phyloP scores from a whole-genome alignment of 1,140 invertebrate species.

The Gryon sp. region DNA sequence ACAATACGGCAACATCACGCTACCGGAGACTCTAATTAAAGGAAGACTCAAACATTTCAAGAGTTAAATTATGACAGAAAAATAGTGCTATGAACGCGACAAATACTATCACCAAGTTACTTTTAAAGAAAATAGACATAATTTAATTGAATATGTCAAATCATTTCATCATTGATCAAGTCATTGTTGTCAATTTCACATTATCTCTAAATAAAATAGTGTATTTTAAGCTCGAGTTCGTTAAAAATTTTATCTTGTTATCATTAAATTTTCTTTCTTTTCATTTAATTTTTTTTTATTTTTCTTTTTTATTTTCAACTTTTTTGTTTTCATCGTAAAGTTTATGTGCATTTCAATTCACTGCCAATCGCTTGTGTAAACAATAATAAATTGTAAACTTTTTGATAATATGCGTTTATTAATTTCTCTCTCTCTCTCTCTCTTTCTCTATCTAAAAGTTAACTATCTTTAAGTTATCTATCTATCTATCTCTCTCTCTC shows the following conservation, averaged over 20 bases:
- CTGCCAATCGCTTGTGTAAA: neutral
- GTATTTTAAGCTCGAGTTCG: neutral
- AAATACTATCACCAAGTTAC: constrained; percentile 39
- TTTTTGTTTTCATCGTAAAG: neutral
- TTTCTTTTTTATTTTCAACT: neutral
- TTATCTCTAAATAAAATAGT: constrained; percentile 4
- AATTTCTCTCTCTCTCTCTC: no score
- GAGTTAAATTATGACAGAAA: constrained; percentile 57
- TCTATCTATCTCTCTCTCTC: no score
- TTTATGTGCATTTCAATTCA: constrained; percentile 3
- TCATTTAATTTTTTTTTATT: neutral
- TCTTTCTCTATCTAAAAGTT: no score
- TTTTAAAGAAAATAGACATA: constrained; percentile 25
- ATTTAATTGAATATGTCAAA: constrained; percentile 44
- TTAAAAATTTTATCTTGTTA: no score
- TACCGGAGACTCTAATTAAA: constrained; percentile 62
- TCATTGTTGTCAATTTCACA: constrained; percentile 32
- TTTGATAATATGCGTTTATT: constrained; percentile 35
- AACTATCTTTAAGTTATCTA: no score
- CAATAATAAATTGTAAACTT: constrained; percentile 25
- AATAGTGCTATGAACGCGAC: constrained; percentile 47
- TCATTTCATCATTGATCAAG: constrained; percentile 38
- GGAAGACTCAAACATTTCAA: constrained; percentile 59
- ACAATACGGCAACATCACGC: constrained; percentile 59
- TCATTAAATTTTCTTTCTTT: no score